Conservation (phyloP, 2,113 vertebrate species). For the Takifugu flavidus region DNA sequence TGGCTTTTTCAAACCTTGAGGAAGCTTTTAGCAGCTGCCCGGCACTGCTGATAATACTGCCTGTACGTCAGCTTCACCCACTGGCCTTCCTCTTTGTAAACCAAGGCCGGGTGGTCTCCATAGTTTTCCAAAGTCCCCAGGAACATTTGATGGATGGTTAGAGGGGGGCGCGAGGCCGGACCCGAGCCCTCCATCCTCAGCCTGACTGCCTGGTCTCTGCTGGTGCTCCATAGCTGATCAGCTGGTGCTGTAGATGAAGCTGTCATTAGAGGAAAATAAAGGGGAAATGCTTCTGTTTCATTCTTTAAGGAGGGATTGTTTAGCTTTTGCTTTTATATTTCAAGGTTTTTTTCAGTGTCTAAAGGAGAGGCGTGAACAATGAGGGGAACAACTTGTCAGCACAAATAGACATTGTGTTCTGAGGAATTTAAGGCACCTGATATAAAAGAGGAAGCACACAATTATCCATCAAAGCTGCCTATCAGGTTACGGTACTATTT, state of each 20-base stretch:
- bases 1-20: slow-evolving; percentile 65
- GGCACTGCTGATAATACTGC: slow-evolving; percentile 71
- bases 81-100: slow-evolving; percentile 51
- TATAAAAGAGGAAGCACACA: slow-evolving; percentile 20
- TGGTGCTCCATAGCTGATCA: slow-evolving; percentile 61
- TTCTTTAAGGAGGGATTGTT: no score
- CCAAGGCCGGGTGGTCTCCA: slow-evolving; percentile 62
- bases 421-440: slow-evolving; percentile 25
- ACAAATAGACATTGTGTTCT: no score
- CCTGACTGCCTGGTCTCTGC: slow-evolving; percentile 59
- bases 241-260: slow-evolving; percentile 33
- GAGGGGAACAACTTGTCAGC: no score
- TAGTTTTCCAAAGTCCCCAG: slow-evolving; percentile 55
- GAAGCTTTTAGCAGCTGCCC: slow-evolving; percentile 75
- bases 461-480: slow-evolving; percentile 4
- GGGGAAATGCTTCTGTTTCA: no score
- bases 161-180: slow-evolving; percentile 59
- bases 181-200: slow-evolving; percentile 69
- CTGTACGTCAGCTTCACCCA: slow-evolving; percentile 65
- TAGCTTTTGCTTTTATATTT: no score
- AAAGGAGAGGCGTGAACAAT: no score
- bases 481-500: slow-evolving; percentile 25
- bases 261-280: no score
- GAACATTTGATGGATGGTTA: slow-evolving; percentile 75
- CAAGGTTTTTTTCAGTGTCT: no score